These are phyloP conservation scores for Agonopterix heracliana DNA, from an alignment of 2,888 invertebrate species.

Conservation along the genomic window DNA sequence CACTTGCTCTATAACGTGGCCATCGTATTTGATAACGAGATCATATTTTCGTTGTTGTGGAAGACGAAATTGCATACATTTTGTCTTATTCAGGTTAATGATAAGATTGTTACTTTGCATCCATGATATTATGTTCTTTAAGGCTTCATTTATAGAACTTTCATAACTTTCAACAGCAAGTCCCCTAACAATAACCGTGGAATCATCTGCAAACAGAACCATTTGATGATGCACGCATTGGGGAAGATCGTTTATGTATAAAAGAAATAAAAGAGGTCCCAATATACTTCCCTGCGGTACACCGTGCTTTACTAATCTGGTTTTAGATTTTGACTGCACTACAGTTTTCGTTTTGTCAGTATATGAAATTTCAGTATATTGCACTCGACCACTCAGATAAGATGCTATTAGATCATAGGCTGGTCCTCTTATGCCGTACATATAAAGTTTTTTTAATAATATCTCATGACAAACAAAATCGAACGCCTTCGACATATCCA, in stretches of 20 bases:
- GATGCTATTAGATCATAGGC: not conserved
- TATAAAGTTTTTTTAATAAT: conserved; percentile 3
- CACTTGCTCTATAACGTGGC: no score
- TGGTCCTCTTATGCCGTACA: conserved; percentile 4
- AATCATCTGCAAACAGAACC: not conserved
- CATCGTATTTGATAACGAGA: no score
- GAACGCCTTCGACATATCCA: conserved; percentile 11
- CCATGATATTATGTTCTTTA: not conserved
- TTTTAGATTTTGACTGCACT: not conserved
- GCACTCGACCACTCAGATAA: not conserved
- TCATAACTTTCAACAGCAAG: not conserved
- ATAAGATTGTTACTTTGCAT: no score
- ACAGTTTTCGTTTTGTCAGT: not conserved
- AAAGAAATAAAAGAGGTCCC: no score
- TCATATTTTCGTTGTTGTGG: no score
- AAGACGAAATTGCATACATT: no score
- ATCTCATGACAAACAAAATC: conserved; percentile 4
- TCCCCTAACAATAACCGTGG: not conserved
- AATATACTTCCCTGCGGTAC: not conserved
- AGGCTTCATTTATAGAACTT: not conserved
- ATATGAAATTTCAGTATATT: not conserved
- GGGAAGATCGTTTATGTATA: not conserved
- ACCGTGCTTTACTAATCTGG: not conserved
- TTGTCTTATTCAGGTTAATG: no score
- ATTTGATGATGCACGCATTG: not conserved